phyloP scores from a whole-genome alignment of 2,888 invertebrate species.

The Xylota segnis region DNA sequence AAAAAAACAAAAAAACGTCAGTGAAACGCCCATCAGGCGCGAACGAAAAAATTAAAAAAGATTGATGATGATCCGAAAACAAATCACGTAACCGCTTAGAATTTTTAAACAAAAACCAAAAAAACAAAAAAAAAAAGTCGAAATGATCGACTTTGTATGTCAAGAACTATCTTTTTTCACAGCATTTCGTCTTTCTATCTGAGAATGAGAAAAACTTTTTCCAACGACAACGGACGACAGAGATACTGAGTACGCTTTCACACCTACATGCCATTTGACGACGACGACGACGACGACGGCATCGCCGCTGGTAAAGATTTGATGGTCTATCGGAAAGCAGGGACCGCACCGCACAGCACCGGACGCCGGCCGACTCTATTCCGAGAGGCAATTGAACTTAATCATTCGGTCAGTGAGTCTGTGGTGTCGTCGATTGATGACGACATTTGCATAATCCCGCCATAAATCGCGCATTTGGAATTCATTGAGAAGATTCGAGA shows the following conservation, averaged over 20 bases:
- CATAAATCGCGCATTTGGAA: slow-evolving; percentile 52
- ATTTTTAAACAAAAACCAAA: not conserved
- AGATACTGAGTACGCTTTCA: slow-evolving; percentile 2
- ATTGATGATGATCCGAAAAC: slow-evolving; percentile 39
- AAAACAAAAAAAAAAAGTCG: not conserved
- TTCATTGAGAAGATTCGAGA: slow-evolving; percentile 45
- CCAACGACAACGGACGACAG: not conserved
- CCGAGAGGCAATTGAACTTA: slow-evolving; percentile 45
- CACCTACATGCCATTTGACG: not conserved
- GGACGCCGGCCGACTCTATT: not conserved
- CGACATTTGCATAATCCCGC: slow-evolving; percentile 64
- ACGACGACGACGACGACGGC: not conserved
- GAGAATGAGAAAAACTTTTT: not conserved
- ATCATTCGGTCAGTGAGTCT: slow-evolving; percentile 54
- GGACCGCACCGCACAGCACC: not conserved
- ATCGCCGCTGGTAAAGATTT: not conserved
- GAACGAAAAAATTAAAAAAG: not conserved
- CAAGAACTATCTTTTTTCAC: slow-evolving; percentile 17
- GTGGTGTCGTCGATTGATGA: slow-evolving; percentile 48
- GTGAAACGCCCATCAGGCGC: not conserved
- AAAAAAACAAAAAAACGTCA: not conserved
- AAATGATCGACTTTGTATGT: slow-evolving; percentile 32
- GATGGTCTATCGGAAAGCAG: not conserved
- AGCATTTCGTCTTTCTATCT: no score
- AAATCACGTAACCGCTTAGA: slow-evolving; percentile 45